Evolutionary conservation across 2,113 vertebrate genomes (phyloP), one percentile per base, ranked within the genome.

Genomic region (Micromys minutus): DNA sequence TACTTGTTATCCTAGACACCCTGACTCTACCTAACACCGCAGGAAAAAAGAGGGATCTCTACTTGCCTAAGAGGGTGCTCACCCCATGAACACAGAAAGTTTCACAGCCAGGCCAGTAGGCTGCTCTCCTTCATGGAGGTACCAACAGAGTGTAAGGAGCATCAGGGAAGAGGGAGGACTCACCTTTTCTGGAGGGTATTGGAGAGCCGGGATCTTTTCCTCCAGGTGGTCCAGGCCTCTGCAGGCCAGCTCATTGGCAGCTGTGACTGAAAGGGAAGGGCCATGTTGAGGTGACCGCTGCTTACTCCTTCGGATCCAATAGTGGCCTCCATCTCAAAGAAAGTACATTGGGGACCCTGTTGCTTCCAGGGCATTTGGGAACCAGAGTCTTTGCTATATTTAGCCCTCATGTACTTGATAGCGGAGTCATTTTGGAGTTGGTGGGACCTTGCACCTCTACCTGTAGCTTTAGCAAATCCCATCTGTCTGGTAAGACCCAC

Each of bases 161-260:
- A 1, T 0, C 3, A 3, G 31, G 50, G 57, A 21, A 47, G 34
- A 24, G 10, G 0, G 11, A n/a, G 1, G 72, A 75, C 97, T 98
- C 95, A 98, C 99, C 98, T 99, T 98, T 50, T 98, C 98, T 0
- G 99, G 98, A 0, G 98, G 98, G 90, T 98, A 98, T 75, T 99
- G 98, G 19, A 99, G 98, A 2, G 98, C 98, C 2, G 99, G 98
- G 94, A 99, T 98, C 97, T 98, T 99, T 90, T 99, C 98, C 93
- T 99, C 98, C 45, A 99, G 96, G 75, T 97, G 98, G 93, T 99
- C 98, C 96, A 99, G 96, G 89, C 98, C 98, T 47, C 98, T 97
- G 95, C 99, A 99, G 39, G 98, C 98, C 97, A 99, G 81, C 47
- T 94, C 92, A 8, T 99, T 99, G 81, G 98, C 99, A 81, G 98